phyloP scores from a whole-genome alignment of 2,797 vertebrate genomes.

The Pseudochirops cupreus region DNA sequence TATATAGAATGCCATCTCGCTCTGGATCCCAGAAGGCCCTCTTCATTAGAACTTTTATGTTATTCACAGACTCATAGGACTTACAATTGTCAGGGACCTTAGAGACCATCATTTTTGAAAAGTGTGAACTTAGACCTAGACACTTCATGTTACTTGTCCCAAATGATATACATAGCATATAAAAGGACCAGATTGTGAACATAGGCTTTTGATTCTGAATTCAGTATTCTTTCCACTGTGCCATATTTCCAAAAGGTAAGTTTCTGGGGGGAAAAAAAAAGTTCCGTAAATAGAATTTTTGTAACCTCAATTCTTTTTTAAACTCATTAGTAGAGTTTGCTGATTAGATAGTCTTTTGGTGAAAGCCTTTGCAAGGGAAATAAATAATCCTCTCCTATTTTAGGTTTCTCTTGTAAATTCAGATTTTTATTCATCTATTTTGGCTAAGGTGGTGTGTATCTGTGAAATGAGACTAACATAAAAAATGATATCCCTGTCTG shows the following conservation, averaged over 20 bases:
- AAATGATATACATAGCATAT: not conserved
- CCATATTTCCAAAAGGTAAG: not conserved
- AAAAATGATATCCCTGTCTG: constrained; percentile 51
- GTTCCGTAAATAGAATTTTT: not conserved
- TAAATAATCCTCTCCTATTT: constrained; percentile 34
- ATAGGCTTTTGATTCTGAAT: no score
- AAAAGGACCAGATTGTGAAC: no score
- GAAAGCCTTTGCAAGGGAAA: constrained; percentile 51
- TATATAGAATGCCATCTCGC: not conserved
- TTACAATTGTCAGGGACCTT: not conserved
- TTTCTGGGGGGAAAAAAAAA: not conserved
- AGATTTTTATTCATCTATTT: constrained; percentile 37
- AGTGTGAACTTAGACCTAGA: not conserved
- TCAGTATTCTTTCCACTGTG: constrained; percentile 26
- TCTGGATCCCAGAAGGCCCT: constrained; percentile 31
- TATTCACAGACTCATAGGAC: not conserved
- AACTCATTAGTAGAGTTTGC: constrained; percentile 11
- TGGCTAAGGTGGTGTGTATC: constrained; percentile 24
- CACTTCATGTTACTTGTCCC: not conserved
- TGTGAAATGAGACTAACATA: constrained; percentile 34
- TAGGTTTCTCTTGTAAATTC: constrained; percentile 41
- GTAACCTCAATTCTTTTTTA: not conserved
- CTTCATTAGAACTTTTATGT: not conserved
- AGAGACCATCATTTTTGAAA: not conserved
- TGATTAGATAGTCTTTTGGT: not conserved